These are phyloP conservation scores for Microtus richardsoni DNA, from an alignment of 2,113 vertebrate genomes.

Conservation along the genomic window DNA sequence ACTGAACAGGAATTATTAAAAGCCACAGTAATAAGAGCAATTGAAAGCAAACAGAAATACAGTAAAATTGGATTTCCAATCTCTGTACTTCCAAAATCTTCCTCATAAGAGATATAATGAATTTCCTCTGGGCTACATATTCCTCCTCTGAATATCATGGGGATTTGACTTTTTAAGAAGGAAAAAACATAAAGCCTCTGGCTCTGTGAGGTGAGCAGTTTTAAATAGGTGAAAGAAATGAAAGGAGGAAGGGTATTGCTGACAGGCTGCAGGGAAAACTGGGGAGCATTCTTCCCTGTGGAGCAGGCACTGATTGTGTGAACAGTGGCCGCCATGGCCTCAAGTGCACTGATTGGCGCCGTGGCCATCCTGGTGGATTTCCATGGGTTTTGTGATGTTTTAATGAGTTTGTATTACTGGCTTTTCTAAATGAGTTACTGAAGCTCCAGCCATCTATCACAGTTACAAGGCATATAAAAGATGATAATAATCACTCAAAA, in stretches of 20 bases:
- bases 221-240: neutral
- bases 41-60: slow-evolving; percentile 56
- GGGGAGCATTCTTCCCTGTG: slow-evolving; percentile 4
- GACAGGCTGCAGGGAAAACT: neutral
- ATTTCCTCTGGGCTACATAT: slow-evolving; percentile 41
- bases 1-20: slow-evolving; percentile 64
- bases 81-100: slow-evolving; percentile 15
- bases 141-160: slow-evolving; percentile 44
- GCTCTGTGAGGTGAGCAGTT: neutral
- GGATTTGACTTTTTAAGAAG: slow-evolving; percentile 52
- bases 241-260: neutral
- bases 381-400: slow-evolving; percentile 56
- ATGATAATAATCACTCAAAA: slow-evolving; percentile 66
- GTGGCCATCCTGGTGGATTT: slow-evolving; percentile 47
- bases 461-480: slow-evolving; percentile 58
- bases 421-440: neutral
- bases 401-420: slow-evolving; percentile 64
- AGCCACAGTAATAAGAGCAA: slow-evolving; percentile 38
- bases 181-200: neutral
- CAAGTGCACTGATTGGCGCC: slow-evolving; percentile 18
- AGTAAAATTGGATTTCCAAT: slow-evolving; percentile 71
- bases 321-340: slow-evolving; percentile 3
- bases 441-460: slow-evolving; percentile 64
- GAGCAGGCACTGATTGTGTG: neutral
- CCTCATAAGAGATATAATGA: neutral